A percentile compares a stretch with the other conserved stretches of the same genome.
These are phyloP conservation scores for Drosophila gaucha DNA, from an alignment of 2,888 invertebrate species.

Conservation along the genomic window DNA sequence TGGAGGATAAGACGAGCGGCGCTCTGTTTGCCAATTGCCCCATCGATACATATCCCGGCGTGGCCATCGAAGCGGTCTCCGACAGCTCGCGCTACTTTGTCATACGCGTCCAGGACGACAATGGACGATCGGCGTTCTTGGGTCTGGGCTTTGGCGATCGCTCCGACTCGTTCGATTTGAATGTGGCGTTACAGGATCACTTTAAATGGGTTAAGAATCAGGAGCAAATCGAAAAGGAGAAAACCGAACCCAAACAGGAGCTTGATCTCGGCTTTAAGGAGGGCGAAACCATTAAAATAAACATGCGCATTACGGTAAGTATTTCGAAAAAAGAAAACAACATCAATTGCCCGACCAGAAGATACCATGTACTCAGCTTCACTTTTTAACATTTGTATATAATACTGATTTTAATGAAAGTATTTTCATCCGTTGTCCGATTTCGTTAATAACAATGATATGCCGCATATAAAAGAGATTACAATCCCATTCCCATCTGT, in stretches of 20 bases:
- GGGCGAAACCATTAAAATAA: slow-evolving; percentile 99
- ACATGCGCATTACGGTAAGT: slow-evolving; percentile 96
- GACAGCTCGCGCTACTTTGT: slow-evolving; percentile 99
- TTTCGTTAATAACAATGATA: too few species aligned
- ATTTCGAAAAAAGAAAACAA: too few species aligned
- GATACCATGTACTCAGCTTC: not conserved
- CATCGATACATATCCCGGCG: slow-evolving; percentile 97
- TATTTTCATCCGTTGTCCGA: too few species aligned
- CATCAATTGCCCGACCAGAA: not conserved
- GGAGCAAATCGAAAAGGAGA: slow-evolving; percentile 92
- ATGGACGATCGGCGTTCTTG: slow-evolving; percentile 96
- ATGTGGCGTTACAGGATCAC: slow-evolving; percentile 99
- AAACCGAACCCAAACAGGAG: slow-evolving; percentile 90
- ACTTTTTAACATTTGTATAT: too few species aligned
- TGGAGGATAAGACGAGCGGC: slow-evolving; percentile 97
- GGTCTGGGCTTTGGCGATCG: slow-evolving; percentile 99
- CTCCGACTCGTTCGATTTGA: slow-evolving; percentile 99
- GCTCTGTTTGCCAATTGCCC: slow-evolving; percentile 98
- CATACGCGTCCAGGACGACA: slow-evolving; percentile 96
- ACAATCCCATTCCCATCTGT: too few species aligned
- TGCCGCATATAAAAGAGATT: too few species aligned
- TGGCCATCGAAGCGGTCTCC: slow-evolving; percentile 97
- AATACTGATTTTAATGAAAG: too few species aligned
- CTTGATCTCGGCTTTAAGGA: slow-evolving; percentile 99
- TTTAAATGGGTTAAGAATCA: slow-evolving; percentile 96